A percentile compares a stretch with the other conserved stretches of the same genome.
These are phyloP conservation scores for Loris lydekkerianus DNA, from an alignment of 2,797 vertebrate genomes.

Conservation along the genomic window DNA sequence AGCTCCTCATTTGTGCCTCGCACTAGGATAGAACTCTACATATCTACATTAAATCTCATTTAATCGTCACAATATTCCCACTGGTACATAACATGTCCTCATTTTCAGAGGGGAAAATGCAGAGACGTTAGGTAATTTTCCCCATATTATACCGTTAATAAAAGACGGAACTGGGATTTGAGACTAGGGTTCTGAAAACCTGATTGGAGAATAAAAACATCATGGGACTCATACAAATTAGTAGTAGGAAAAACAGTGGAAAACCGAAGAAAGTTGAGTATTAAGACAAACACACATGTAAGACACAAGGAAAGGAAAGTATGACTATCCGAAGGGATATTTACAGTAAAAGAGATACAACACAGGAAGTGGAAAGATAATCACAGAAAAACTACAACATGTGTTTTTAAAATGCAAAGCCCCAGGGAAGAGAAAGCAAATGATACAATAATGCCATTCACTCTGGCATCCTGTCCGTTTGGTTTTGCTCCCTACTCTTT, in stretches of 20 bases:
- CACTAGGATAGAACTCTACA: background rate
- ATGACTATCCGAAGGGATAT: constrained; percentile 65
- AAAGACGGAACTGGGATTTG: constrained; percentile 12
- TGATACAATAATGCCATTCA: constrained; percentile 50
- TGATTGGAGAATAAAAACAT: constrained; percentile 26
- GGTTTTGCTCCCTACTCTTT: constrained; percentile 47
- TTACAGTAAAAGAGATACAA: constrained; percentile 63
- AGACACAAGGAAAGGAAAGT: constrained; percentile 20
- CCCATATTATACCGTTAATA: background rate
- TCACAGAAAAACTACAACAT: constrained; percentile 77
- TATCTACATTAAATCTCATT: background rate
- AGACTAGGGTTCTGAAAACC: constrained; percentile 53
- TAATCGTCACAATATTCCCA: background rate
- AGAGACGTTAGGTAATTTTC: background rate
- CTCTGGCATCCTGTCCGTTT: constrained; percentile 57
- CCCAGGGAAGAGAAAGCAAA: constrained; percentile 63
- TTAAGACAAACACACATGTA: background rate
- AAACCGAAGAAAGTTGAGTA: constrained; percentile 28
- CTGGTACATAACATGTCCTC: background rate
- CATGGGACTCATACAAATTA: background rate
- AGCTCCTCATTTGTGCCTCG: background rate
- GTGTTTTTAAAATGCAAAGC: constrained; percentile 78
- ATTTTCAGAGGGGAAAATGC: background rate
- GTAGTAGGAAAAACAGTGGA: constrained; percentile 1
- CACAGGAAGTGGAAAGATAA: constrained; percentile 79